phyloP scores from a whole-genome alignment of 2,797 vertebrate genomes.

The Epinephelus awoara region DNA sequence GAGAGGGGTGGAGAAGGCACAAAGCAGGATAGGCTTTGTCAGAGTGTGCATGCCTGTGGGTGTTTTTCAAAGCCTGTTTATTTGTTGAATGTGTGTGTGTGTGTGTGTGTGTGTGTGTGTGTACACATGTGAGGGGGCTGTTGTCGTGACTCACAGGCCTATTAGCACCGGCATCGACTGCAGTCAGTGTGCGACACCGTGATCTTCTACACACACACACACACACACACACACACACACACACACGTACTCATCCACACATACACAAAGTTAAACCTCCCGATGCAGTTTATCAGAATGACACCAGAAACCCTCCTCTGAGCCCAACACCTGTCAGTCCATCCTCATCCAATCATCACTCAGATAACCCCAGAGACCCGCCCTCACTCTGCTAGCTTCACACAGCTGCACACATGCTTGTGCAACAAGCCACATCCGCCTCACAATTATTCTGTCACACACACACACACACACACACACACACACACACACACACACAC shows the following conservation, averaged over 20 bases:
- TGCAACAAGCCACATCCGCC: constrained; percentile 65
- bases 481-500: constrained; percentile 23
- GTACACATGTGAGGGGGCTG: constrained; percentile 27
- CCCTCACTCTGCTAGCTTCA: constrained; percentile 56
- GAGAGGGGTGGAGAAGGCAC: constrained; percentile 21
- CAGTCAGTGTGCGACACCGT: constrained; percentile 30
- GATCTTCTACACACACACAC: constrained; percentile 20
- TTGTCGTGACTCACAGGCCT: constrained; percentile 67
- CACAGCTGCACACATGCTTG: constrained; percentile 55
- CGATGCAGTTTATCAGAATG: constrained; percentile 55
- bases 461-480: constrained; percentile 1
- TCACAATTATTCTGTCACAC: constrained; percentile 25
- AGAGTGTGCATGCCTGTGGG: constrained; percentile 40
- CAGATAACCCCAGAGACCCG: constrained; percentile 69
- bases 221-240: not conserved
- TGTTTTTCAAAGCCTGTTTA: constrained; percentile 51
- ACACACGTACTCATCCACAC: not conserved
- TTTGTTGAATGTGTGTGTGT: constrained; percentile 34
- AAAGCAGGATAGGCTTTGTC: constrained; percentile 30
- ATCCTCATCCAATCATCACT: constrained; percentile 77
- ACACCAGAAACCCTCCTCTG: constrained; percentile 43
- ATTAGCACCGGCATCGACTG: constrained; percentile 40
- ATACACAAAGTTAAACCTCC: constrained; percentile 42
- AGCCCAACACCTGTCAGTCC: constrained; percentile 72
- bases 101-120: constrained; percentile 39